These are phyloP conservation scores for Doryteuthis pealeii DNA, from an alignment of 1,140 invertebrate species.

Conservation along the genomic window DNA sequence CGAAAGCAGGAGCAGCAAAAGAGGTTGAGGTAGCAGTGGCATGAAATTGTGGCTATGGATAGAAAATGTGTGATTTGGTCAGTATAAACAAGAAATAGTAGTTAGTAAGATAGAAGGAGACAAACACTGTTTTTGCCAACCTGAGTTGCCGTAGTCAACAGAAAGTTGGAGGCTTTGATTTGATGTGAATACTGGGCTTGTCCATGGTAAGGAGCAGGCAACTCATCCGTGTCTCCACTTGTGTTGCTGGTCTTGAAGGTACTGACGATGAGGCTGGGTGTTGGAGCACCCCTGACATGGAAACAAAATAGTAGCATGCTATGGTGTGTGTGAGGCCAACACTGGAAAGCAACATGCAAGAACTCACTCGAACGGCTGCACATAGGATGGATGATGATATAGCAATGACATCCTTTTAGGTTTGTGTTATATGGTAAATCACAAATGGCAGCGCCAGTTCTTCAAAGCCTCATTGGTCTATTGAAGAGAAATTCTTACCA, in stretches of 20 bases:
- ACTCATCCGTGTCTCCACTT: conserved; percentile 33
- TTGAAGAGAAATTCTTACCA: not conserved
- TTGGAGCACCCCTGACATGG: not conserved
- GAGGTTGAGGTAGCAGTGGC: too few relatives aligned
- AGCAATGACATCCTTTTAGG: not conserved
- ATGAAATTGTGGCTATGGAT: too few relatives aligned
- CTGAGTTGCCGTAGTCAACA: not conserved
- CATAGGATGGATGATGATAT: not conserved
- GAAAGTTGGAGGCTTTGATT: conserved; percentile 27
- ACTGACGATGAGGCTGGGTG: not conserved
- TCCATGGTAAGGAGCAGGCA: conserved; percentile 56
- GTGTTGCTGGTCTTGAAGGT: not conserved
- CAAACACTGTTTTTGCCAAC: not conserved
- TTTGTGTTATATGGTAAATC: not conserved
- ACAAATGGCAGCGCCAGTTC: not conserved
- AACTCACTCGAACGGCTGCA: not conserved
- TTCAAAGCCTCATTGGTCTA: not conserved
- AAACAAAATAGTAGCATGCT: conserved; percentile 13
- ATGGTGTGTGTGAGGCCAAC: not conserved
- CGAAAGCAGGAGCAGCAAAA: too few relatives aligned
- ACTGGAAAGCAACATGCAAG: conserved; percentile 6
- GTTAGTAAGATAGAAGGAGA: not conserved
- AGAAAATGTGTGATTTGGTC: too few relatives aligned
- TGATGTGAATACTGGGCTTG: conserved; percentile 57
- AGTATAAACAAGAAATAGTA: too few relatives aligned